Conservation (phyloP, 2,113 vertebrate genomes). For the Melanotaenia duboulayi region DNA sequence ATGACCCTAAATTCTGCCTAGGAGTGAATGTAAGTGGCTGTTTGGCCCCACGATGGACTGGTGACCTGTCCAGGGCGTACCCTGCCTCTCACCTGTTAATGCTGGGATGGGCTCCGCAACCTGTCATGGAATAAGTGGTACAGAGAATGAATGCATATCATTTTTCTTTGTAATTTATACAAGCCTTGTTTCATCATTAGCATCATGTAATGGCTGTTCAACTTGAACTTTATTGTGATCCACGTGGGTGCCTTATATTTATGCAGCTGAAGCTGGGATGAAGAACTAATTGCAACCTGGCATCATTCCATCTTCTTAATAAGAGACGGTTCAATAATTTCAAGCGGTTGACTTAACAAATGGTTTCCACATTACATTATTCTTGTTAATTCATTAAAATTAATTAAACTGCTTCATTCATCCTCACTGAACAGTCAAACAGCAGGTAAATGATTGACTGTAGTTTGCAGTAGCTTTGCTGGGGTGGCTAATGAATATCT, state of each 20-base stretch:
- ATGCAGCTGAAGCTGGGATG: too few species aligned
- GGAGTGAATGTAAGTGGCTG: too few species aligned
- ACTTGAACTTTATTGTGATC: background rate
- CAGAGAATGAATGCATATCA: too few species aligned
- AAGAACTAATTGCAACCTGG: conserved; percentile 2
- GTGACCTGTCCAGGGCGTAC: too few species aligned
- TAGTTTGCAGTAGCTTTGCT: conserved; percentile 38
- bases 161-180: background rate
- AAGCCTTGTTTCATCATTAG: background rate
- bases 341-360: conserved; percentile 35
- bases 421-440: conserved; percentile 56
- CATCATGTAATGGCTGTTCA: background rate
- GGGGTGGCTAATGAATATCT: conserved; percentile 49
- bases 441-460: conserved; percentile 67
- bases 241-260: too few species aligned
- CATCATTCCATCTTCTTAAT: conserved; percentile 2
- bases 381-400: conserved; percentile 38
- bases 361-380: conserved; percentile 27
- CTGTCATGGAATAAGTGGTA: too few species aligned
- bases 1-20: too few species aligned
- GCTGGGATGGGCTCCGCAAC: too few species aligned
- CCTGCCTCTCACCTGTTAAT: too few species aligned
- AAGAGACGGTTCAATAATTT: conserved; percentile 21
- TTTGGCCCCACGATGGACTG: too few species aligned
- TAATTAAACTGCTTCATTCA: conserved; percentile 24